These are phyloP conservation scores for Oryctolagus cuniculus DNA, from an alignment of 2,113 vertebrate species.

Conservation along the genomic window mOryCun1.1 NC_091433.1:148371501-148372000, in stretches of 20 bases:
- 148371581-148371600: not conserved
- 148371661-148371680: not conserved
- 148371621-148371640: not conserved
- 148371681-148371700: not conserved
- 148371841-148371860: not conserved
- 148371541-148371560: not conserved
- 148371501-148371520: not conserved
- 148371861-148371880: not conserved
- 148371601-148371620: not conserved
- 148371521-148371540: not conserved
- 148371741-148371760: not conserved
- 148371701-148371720: constrained; percentile 30
- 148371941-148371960: constrained; percentile 43
- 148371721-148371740: constrained; percentile 29
- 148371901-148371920: not conserved
- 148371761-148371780: constrained; percentile 31
- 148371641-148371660: not conserved
- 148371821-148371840: not conserved
- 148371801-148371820: not conserved
- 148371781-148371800: not conserved
- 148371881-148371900: not conserved
- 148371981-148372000: constrained; percentile 44
- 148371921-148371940: constrained; percentile 25
- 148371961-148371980: not conserved
- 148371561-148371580: not conserved